A percentile compares a stretch with the other conserved stretches of the same genome.
Evolutionary conservation across 1,140 invertebrate genomes (phyloP).

Genomic region (Teleogryllus occipitalis): DNA sequence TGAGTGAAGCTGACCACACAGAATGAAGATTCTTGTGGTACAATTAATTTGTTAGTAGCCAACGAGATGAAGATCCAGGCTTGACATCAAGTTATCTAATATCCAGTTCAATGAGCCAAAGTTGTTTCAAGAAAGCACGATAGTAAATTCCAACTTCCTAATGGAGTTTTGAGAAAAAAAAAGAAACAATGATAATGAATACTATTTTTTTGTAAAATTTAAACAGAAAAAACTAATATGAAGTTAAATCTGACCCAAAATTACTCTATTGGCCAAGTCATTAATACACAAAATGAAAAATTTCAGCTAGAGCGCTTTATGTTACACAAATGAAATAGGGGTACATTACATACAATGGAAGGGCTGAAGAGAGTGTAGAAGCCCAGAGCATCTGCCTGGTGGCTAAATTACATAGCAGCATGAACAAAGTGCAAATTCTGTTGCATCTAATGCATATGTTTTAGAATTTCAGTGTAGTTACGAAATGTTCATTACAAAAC

Average conservation of each 20-base stretch:
- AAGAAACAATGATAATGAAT: constrained; percentile 17
- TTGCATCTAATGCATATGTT: not conserved
- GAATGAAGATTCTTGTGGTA: no score
- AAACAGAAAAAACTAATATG: not conserved
- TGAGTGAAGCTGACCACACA: no score
- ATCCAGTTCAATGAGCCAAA: constrained; percentile 6
- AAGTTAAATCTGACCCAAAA: constrained; percentile 12
- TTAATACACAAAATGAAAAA: not conserved
- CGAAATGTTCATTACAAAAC: no score
- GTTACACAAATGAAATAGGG: no score
- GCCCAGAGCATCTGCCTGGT: constrained; percentile 18
- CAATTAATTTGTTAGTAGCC: no score
- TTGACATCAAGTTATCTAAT: not conserved
- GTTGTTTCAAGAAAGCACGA: constrained; percentile 7
- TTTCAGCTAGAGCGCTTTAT: no score
- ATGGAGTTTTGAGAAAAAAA: constrained; percentile 16
- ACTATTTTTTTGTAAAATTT: not conserved
- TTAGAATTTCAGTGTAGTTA: no score
- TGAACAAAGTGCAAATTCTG: not conserved
- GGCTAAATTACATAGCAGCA: constrained; percentile 15
- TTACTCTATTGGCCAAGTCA: constrained; percentile 11
- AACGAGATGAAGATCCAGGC: no score
- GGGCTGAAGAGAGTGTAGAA: constrained; percentile 22
- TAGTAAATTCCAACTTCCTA: constrained; percentile 9
- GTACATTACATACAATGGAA: not conserved